These are phyloP conservation scores for Eonycteris spelaea DNA, from an alignment of 2,113 vertebrate genomes.

Conservation along the genomic window DNA sequence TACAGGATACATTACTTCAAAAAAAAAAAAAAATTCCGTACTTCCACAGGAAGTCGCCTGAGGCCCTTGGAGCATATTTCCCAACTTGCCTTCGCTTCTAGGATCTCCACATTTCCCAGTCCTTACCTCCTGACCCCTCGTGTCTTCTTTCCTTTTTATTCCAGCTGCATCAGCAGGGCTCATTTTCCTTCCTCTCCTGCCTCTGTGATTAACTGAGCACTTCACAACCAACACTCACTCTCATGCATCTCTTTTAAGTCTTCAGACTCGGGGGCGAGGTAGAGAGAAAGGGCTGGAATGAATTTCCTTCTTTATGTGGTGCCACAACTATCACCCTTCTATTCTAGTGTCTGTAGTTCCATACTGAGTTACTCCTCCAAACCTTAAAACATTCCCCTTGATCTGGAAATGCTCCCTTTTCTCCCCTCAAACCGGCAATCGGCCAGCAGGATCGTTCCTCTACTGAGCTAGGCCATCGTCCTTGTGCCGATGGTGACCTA, in stretches of 20 bases:
- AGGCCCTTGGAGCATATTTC: neutral
- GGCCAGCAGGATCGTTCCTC: neutral
- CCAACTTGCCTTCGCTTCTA: neutral
- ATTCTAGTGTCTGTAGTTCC: neutral
- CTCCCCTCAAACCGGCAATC: neutral
- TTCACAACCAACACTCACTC: neutral
- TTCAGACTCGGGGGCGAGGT: neutral
- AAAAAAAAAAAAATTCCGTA: neutral
- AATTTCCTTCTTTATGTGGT: neutral
- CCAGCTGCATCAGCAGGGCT: neutral
- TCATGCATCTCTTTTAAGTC: neutral
- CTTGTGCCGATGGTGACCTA: neutral
- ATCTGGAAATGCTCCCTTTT: neutral
- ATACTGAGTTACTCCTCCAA: neutral
- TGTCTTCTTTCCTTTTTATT: neutral
- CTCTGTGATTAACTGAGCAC: neutral
- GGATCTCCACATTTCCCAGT: neutral
- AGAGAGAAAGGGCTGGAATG: neutral
- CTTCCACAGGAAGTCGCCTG: neutral
- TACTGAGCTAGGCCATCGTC: neutral
- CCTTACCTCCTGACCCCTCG: neutral
- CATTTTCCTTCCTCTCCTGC: neutral
- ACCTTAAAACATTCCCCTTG: neutral
- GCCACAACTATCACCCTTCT: neutral
- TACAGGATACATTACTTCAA: neutral